Conservation (phyloP, 2,797 vertebrate species). For the Taenioides sp. region DNA sequence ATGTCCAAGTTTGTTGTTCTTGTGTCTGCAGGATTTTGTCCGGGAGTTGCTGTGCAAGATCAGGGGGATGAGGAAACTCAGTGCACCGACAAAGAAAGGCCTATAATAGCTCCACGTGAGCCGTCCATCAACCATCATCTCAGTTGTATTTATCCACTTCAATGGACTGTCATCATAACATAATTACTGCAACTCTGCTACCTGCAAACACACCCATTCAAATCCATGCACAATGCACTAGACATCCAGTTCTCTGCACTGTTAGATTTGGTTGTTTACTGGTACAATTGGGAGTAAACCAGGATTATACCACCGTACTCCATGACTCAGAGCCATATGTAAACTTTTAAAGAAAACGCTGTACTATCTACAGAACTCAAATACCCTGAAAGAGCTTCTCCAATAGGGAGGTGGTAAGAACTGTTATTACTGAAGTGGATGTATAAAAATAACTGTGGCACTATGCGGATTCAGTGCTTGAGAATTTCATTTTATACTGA, state of each 20-base stretch:
- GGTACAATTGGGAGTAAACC: conserved; percentile 41
- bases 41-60: conserved; percentile 92
- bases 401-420: conserved; percentile 31
- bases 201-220: conserved; percentile 41
- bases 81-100: conserved; percentile 92
- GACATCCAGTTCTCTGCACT: conserved; percentile 41
- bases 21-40: conserved; percentile 86
- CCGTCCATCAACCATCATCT: conserved; percentile 47
- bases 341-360: conserved; percentile 29
- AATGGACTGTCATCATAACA: conserved; percentile 45
- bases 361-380: conserved; percentile 38
- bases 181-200: conserved; percentile 39
- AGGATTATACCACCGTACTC: conserved; percentile 33
- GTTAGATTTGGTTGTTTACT: conserved; percentile 58
- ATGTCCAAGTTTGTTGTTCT: background rate
- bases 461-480: conserved; percentile 58
- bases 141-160: conserved; percentile 42
- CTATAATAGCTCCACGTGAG: conserved; percentile 78
- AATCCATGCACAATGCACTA: conserved; percentile 49
- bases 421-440: conserved; percentile 54
- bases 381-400: conserved; percentile 32
- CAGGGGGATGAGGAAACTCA: conserved; percentile 97
- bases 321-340: conserved; percentile 55
- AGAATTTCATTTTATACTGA: conserved; percentile 51
- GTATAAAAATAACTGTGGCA: conserved; percentile 61